Evolutionary conservation across 2,113 vertebrate species (phyloP).

Genomic region (Ariopsis seemanni): DNA sequence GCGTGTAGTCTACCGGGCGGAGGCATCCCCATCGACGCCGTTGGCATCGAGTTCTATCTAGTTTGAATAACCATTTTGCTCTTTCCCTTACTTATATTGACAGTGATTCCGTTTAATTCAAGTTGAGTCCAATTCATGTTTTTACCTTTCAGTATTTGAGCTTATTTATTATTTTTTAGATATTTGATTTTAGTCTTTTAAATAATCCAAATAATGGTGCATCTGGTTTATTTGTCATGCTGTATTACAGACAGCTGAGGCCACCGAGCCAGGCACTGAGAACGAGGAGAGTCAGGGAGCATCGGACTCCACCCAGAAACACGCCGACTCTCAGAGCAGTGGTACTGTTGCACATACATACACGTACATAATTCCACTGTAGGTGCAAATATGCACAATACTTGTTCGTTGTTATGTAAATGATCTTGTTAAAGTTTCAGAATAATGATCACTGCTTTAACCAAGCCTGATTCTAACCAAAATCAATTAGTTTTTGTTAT

Average conservation of each 20-base stretch:
- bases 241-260: conserved; percentile 70
- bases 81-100: neutral
- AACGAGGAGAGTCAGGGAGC: conserved; percentile 83
- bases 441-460: neutral
- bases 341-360: conserved; percentile 64
- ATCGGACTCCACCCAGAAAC: conserved; percentile 79
- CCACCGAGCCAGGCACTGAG: conserved; percentile 78
- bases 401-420: neutral
- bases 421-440: neutral
- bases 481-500: no score
- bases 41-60: no score
- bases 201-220: neutral
- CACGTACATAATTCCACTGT: neutral
- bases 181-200: neutral
- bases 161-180: neutral
- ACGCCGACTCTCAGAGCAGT: conserved; percentile 82
- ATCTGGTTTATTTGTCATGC: neutral
- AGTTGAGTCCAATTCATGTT: neutral
- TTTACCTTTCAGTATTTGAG: neutral
- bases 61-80: neutral
- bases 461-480: neutral
- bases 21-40: no score
- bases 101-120: neutral
- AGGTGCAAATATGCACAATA: neutral
- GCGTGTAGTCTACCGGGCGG: no score